These are phyloP conservation scores for Ataeniobius toweri DNA, from an alignment of 2,797 vertebrate species.

Conservation along the genomic window DNA sequence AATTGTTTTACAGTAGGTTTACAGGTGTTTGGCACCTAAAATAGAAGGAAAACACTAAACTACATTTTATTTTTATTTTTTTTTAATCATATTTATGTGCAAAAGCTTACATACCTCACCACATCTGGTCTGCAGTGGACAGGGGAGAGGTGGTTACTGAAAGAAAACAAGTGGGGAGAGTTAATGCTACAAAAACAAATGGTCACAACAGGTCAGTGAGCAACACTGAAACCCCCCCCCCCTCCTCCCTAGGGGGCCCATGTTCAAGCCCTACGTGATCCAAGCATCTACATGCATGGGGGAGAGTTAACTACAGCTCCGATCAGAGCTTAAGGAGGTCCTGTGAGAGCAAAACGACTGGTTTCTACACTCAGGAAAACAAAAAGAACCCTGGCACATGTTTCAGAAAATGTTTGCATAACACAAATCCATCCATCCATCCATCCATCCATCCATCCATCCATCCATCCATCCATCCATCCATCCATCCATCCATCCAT, in stretches of 20 bases:
- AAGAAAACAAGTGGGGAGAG: constrained; percentile 53
- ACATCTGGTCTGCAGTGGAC: constrained; percentile 83
- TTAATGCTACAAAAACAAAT: constrained; percentile 61
- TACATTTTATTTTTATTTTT: background rate
- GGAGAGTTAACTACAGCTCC: constrained; percentile 55
- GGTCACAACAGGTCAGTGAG: constrained; percentile 73
- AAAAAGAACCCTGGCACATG: background rate
- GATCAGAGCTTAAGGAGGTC: constrained; percentile 50
- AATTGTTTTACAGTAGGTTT: background rate
- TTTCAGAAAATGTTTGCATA: background rate
- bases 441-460: too few species aligned
- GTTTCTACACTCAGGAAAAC: constrained; percentile 23
- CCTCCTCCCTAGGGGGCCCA: constrained; percentile 38
- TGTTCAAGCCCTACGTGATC: constrained; percentile 53
- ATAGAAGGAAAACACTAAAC: background rate
- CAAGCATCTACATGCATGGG: constrained; percentile 54
- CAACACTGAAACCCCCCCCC: constrained; percentile 56
- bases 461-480: too few species aligned
- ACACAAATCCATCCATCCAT: background rate
- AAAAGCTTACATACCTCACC: constrained; percentile 86
- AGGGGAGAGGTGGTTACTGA: constrained; percentile 86
- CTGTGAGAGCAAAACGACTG: constrained; percentile 36
- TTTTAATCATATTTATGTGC: background rate
- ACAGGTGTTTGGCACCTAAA: too few species aligned
- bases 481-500: too few species aligned